Base-by-base conservation (phyloP, 2,888 invertebrate genomes). In the Melanargia galathea region DNA sequence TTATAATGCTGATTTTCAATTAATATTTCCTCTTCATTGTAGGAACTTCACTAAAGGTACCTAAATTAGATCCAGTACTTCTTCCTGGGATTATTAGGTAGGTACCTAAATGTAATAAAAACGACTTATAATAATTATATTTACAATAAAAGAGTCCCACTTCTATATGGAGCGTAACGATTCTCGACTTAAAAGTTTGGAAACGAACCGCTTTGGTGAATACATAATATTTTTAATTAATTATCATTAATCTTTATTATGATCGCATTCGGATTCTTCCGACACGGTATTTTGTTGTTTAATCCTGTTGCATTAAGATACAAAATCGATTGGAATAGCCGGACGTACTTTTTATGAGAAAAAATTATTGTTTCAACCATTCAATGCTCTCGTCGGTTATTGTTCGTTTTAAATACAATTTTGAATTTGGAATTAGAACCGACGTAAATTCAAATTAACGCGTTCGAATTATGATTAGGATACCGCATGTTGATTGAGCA, bases 191-290 rank as follows among this genome's bases (percentile, higher is more conserved):
- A 77, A n/a, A 74, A 81, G 84, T 87, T 89, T 87, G 84, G 82
- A 84, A 87, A 85, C 73, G 70, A 73, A 74, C 73, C 81, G 82
- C 84, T 84, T 82, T 83, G 81, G 77, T 83, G 78, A 78, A 81
- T 84, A 83, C 80, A 82, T 82, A 82, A 82, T 82, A 82, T 82
- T 86, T 84, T 83, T 84, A 89, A 87, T 88, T 88, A 89, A 87
- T 87, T 87, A 88, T 83, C 83, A 82, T 81, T 78, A 82, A 81
- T 82, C 70, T 71, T 71, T 75, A 69, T 73, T 71, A 73, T 68
- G 73, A 74, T 73, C 72, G 70, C 64, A 62, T 67, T 65, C 65
- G 66, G 54, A 54, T 52, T 61, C 64, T 58, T 63, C 40, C 60
- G 56, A 24, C 66, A 67, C 62, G 30, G 61, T 26, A 80, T 78